Base-by-base conservation (phyloP, 2,888 invertebrate genomes). In the Perizoma affinitatum region DNA sequence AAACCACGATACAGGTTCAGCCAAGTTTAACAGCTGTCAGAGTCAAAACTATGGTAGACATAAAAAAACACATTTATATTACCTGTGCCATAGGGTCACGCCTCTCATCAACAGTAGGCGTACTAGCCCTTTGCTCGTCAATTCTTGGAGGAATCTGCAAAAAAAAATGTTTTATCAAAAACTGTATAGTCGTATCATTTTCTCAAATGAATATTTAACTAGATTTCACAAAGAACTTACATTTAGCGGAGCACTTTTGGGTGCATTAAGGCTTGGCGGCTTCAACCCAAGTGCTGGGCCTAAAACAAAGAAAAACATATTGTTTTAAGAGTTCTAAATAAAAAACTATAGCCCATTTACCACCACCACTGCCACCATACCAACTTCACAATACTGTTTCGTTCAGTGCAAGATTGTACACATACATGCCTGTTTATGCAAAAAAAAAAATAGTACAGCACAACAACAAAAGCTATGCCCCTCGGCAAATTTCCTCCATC, bases 21-120 rank as follows among this genome's bases (percentile, higher is more conserved):
- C 8, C 9, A 4, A 9, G 5, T n/a, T n/a, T 42, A 5, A n/a
- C n/a, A 42, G 38, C 38, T 8, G 22, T 22, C 22, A 22, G 22
- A 22, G 22, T 22, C 22, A 3, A 22, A 22, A 22, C 22, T 22
- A 22, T 22, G 22, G 22, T 22, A 3, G 1, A 22, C 22, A 22
- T 22, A 22, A 3, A 22, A 22, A 22, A 22, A 22, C 22, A 22
- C 22, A 22, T 22, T 22, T 22, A 22, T 22, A 22, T n/a, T 80
- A 90, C 89, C 84, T 88, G 89, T 38, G 83, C 45, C 72, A 88
- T 80, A 2, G 87, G 83, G 66, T 90, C 91, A 57, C 90, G 78
- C 56, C 90, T 77, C 80, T 95, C 95, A 74, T 95, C 95, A 51
- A 96, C 93, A 0, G 96, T 96, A 1, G 96, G 96, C 6, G 96